Evolutionary conservation across 2,888 invertebrate genomes (phyloP), one percentile per base, ranked within the genome.

Genomic region (Physocephala rufipes): DNA sequence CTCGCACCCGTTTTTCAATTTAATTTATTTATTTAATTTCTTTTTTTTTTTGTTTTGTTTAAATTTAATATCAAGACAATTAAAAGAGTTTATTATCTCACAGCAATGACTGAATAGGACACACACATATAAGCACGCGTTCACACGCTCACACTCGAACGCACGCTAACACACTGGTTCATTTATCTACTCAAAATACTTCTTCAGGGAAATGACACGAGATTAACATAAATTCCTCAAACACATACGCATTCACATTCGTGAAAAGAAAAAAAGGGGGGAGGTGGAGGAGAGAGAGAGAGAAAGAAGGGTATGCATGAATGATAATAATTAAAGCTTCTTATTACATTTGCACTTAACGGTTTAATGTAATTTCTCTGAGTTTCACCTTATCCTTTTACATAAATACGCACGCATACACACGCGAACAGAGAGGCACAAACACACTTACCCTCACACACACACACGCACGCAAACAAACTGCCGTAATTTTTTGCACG

Each of bases 271-370:
- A 15, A 45, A 45, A 15, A 15, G 15, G 15, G 15, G 45, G 45
- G 45, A 45, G 15, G 12, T 45, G 45, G 45, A 45, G 15, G 15
- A 45, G 45, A 15, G 45, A 15, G 45, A 15, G 45, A 45, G 45
- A 15, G 15, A 45, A 45, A 15, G 45, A 45, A 15, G 45, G 45
- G 15, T 15, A 15, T 13, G 16, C 36, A 36, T 47, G 36, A 45
- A 45, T 58, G 58, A 45, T 59, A 58, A 67, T 55, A 67, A 67
- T 67, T 67, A 67, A 67, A 67, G 67, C 67, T 67, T 59, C 67
- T 67, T 58, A 58, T 58, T 59, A 58, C 67, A 67, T 67, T 67
- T 26, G 47, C 58, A 59, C 67, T 67, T 59, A 58, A 67, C 43
- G 58, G 58, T 67, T 67, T 67, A 58, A 55, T 45, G 67, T 45